These are phyloP conservation scores for Semaprochilodus insignis DNA, from an alignment of 2,797 vertebrate species.

Conservation along the genomic window DNA sequence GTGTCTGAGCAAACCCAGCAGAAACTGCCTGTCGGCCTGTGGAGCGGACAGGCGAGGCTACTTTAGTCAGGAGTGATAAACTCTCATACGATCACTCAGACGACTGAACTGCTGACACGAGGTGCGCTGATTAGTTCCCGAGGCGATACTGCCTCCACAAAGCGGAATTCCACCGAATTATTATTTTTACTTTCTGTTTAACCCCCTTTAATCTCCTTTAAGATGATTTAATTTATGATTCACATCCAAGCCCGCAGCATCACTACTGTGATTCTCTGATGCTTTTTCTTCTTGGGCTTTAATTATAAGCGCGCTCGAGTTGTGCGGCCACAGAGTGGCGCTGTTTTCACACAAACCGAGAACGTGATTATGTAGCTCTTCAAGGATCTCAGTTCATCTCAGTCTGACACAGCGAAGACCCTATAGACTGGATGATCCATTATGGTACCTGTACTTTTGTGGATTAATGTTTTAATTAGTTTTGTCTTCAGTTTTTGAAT, in stretches of 20 bases:
- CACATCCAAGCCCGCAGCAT: not conserved
- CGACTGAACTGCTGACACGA: too few species aligned
- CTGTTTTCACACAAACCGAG: not conserved
- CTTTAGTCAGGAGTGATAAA: not conserved
- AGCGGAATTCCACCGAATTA: too few species aligned
- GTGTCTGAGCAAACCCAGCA: slow-evolving; percentile 32
- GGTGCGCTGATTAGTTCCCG: not conserved
- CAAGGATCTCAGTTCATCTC: too few species aligned
- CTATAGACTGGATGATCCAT: too few species aligned
- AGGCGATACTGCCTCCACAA: not conserved
- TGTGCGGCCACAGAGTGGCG: not conserved
- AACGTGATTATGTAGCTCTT: too few species aligned
- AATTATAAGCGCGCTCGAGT: not conserved
- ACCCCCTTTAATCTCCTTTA: too few species aligned
- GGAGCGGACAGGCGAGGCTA: slow-evolving; percentile 1
- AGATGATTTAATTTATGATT: not conserved
- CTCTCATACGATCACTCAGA: not conserved
- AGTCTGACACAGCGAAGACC: too few species aligned
- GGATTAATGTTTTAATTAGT: too few species aligned
- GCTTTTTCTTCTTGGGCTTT: not conserved
- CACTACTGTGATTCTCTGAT: not conserved
- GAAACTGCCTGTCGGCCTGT: not conserved
- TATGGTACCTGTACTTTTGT: too few species aligned
- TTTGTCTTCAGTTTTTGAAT: too few species aligned
- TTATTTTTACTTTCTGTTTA: too few species aligned